phyloP scores from a whole-genome alignment of 1,140 invertebrate species.

The Dreissena polymorpha region DNA sequence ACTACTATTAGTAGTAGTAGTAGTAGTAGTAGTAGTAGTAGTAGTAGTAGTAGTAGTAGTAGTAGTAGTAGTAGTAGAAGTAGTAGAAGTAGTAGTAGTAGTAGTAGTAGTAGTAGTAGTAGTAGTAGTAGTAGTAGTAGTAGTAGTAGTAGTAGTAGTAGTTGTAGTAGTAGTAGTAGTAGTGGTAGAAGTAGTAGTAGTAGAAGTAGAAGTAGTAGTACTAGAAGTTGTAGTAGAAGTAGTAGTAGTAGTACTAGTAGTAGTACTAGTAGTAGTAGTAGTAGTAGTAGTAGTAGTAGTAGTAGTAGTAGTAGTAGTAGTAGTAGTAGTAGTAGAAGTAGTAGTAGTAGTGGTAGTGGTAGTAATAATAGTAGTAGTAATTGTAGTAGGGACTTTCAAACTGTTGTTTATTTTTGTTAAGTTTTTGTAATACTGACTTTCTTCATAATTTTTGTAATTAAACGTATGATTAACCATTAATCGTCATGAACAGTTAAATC shows the following conservation, averaged over 20 bases:
- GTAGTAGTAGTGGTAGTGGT: too few relatives aligned
- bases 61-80: constrained; percentile 31
- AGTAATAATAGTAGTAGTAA: too few relatives aligned
- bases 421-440: too few relatives aligned
- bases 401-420: too few relatives aligned
- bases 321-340: too few relatives aligned
- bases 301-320: not conserved
- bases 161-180: constrained; percentile 9
- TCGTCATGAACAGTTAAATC: too few relatives aligned
- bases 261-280: not conserved
- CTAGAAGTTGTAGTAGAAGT: not conserved
- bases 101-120: not conserved
- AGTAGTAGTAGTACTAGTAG: not conserved
- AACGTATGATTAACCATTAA: too few relatives aligned
- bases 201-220: not conserved
- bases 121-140: constrained; percentile 19
- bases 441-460: too few relatives aligned
- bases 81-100: constrained; percentile 28
- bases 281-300: not conserved
- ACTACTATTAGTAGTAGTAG: too few relatives aligned
- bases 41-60: constrained; percentile 30
- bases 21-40: constrained; percentile 29
- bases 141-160: constrained; percentile 15
- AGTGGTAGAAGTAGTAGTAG: too few relatives aligned
- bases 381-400: too few relatives aligned